Conservation (phyloP, 1,140 invertebrate genomes). For the Aporrectodea caliginosa region DNA sequence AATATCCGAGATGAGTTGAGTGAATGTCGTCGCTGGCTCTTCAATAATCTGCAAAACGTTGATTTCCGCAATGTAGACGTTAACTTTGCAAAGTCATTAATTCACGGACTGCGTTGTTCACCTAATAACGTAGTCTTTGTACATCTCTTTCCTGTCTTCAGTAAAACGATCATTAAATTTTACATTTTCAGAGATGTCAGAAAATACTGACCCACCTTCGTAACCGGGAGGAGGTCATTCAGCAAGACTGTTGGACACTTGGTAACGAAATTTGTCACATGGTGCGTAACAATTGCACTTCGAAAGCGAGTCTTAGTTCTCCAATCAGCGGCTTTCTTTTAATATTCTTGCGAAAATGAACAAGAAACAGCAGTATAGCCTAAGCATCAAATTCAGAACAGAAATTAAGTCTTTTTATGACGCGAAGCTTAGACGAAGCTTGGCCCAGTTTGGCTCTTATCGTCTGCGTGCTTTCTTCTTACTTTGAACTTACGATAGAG, state of each 20-base stretch:
- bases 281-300: neutral
- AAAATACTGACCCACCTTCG: neutral
- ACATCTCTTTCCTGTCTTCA: neutral
- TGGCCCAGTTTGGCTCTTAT: too few relatives aligned
- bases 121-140: neutral
- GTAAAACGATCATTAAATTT: neutral
- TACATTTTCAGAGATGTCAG: neutral
- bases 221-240: neutral
- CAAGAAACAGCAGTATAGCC: too few relatives aligned
- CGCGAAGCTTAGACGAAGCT: too few relatives aligned
- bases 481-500: too few relatives aligned
- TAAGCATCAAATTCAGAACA: too few relatives aligned
- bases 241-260: neutral
- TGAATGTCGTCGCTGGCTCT: slow-evolving; percentile 23
- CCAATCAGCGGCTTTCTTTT: too few relatives aligned
- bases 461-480: too few relatives aligned
- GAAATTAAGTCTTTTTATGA: too few relatives aligned
- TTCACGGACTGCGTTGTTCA: neutral
- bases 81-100: slow-evolving; percentile 12
- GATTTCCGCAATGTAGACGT: slow-evolving; percentile 32
- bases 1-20: slow-evolving; percentile 30
- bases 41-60: slow-evolving; percentile 33
- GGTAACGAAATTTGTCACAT: neutral
- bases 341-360: too few relatives aligned
- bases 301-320: neutral